Conservation (phyloP, 2,113 vertebrate genomes). For the Passer domesticus region DNA sequence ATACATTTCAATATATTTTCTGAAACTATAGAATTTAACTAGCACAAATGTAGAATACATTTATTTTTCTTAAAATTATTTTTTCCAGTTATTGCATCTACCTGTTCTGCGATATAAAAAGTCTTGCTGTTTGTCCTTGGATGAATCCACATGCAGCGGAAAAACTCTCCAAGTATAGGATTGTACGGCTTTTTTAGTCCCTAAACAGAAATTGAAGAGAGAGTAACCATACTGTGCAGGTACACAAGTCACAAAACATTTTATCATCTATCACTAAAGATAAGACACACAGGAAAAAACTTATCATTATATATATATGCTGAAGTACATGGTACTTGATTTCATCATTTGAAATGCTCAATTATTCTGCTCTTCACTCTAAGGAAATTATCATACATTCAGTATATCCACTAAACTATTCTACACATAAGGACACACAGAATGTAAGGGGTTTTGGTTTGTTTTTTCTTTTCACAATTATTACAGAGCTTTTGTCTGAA, state of each 20-base stretch:
- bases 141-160: conserved; percentile 96
- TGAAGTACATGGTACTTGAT: not conserved
- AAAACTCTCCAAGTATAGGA: conserved; percentile 96
- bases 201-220: conserved; percentile 66
- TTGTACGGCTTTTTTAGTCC: conserved; percentile 99
- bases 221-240: not conserved
- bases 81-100: conserved; percentile 49
- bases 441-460: not conserved
- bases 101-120: conserved; percentile 98
- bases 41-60: not conserved
- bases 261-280: not conserved
- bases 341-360: not conserved
- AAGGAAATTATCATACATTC: not conserved
- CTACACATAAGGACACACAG: not conserved
- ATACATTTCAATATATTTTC: not conserved
- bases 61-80: not conserved
- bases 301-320: not conserved
- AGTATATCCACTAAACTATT: not conserved
- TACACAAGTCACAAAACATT: not conserved
- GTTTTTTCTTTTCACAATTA: not conserved
- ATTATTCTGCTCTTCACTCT: not conserved
- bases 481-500: not conserved
- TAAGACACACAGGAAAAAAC: not conserved
- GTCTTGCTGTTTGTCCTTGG: conserved; percentile 95
- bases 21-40: not conserved